Evolutionary conservation across 2,113 vertebrate species (phyloP).

Genomic region (Archocentrus centrarchus): DNA sequence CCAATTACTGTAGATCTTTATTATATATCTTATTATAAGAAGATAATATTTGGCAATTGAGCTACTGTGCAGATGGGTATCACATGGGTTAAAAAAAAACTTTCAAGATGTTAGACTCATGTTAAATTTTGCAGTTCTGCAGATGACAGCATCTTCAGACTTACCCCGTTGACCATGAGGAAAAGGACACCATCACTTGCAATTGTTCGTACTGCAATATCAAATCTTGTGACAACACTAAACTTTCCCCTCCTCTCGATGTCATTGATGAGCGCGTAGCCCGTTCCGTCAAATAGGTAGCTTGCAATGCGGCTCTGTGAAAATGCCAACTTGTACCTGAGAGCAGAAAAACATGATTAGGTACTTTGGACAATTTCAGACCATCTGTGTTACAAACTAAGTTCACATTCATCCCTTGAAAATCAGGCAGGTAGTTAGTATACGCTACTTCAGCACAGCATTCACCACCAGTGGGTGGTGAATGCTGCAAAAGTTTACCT

Average conservation of each 20-base stretch:
- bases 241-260: constrained; percentile 87
- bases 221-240: constrained; percentile 92
- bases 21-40: background rate
- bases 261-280: constrained; percentile 90
- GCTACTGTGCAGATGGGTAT: background rate
- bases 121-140: background rate
- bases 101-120: background rate
- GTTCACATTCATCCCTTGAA: background rate
- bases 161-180: constrained; percentile 93
- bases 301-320: constrained; percentile 93
- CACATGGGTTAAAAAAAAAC: background rate
- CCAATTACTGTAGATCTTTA: background rate
- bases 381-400: background rate
- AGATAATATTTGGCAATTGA: background rate
- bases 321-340: constrained; percentile 93
- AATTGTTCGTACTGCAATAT: constrained; percentile 93
- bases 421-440: background rate
- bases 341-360: constrained; percentile 15
- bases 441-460: too few species aligned
- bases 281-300: constrained; percentile 95
- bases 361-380: background rate
- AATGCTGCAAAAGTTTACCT: constrained; percentile 65
- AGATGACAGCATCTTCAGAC: constrained; percentile 24
- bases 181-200: constrained; percentile 89
- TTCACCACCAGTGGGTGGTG: background rate